Percentiles rank a stretch among this genome's conserved stretches.
These are phyloP conservation scores for Hydrozoanthus tunicans DNA, from an alignment of 64 coral and sea anemone genomes.

Conservation along the genomic window DNA sequence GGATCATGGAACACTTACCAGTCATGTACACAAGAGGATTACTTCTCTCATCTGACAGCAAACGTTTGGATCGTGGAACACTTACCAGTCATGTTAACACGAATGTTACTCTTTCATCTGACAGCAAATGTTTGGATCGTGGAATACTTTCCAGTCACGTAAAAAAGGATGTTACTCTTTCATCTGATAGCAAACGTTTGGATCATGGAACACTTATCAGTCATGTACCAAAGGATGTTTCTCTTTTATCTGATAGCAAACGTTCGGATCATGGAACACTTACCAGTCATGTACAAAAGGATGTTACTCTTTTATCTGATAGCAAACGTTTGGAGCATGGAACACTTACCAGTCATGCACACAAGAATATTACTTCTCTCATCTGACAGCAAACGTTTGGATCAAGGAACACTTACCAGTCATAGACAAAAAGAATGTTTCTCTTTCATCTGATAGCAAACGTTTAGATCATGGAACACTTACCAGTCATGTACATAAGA, in stretches of 20 bases:
- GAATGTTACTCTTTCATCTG: conserved; percentile 98
- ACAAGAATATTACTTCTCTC: no score
- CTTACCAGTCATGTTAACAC: conserved; percentile 94
- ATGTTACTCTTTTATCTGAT: conserved; percentile 96
- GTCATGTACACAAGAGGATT: conserved; percentile 52
- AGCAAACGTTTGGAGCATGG: conserved; percentile 39
- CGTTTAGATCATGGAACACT: neutral
- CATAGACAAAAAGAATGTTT: conserved; percentile 62
- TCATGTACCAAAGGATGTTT: conserved; percentile 57
- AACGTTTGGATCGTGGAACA: neutral
- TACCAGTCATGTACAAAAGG: conserved; percentile 84
- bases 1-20: conserved; percentile 87
- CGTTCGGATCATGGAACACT: neutral
- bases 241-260: no score
- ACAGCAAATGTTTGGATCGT: conserved; percentile 90
- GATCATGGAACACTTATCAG: conserved; percentile 40
- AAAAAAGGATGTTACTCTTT: conserved; percentile 11
- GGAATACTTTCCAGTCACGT: conserved; percentile 88
- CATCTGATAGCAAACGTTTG: no score
- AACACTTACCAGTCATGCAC: conserved; percentile 79
- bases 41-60: no score
- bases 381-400: no score
- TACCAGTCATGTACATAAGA: conserved; percentile 80
- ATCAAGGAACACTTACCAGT: neutral
- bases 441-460: no score